Evolutionary conservation across 92 coral and sea anemone species (phyloP), one percentile per base, ranked within the genome.

Genomic region (Desmophyllum pertusum): DNA sequence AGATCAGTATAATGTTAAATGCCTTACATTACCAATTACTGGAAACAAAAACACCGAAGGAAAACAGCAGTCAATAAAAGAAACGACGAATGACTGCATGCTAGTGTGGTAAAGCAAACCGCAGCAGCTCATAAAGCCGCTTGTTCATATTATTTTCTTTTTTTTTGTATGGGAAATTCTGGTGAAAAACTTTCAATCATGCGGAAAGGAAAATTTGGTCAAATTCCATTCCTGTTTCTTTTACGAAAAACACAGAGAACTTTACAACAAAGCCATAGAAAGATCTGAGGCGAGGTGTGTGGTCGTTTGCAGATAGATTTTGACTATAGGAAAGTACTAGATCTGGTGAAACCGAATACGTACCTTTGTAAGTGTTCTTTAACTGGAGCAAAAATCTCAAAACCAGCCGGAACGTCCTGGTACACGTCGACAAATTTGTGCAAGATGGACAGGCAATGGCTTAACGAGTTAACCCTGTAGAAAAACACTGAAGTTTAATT

Each of bases 281-380:
- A n/a, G n/a, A n/a, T n/a, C n/a, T n/a, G n/a, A n/a, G n/a, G n/a
- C n/a, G n/a, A n/a, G n/a, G n/a, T n/a, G n/a, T 46, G 15, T 0
- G 18, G 18, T 48, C 53, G 18, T 21, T 48, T 21, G 21, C 19
- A 48, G 19, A 48, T 13, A 14, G 18, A 0, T 13, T 48, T 48
- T 48, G 53, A 48, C 21, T 4, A 48, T 48, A 46, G 15, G 52
- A 0, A 46, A 2, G 18, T 43, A 15, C 13, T 43, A 15, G 50
- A 43, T 43, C 50, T 43, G 50, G 50, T 43, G 11, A 43, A 43
- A 11, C 13, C 17, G 6, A 10, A 21, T 37, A 18, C 83, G 64
- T 84, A 96, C 99, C 98, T 92, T 75, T 90, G 81, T 78, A 96
- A 72, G 78, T 96, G 99, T 35, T 78, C 91, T 46, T 67, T 85